Percentiles rank a stretch among this genome's conserved stretches.
Conservation (phyloP, 1,140 invertebrate species). For the Brachionus asplanchnoidis region DNA sequence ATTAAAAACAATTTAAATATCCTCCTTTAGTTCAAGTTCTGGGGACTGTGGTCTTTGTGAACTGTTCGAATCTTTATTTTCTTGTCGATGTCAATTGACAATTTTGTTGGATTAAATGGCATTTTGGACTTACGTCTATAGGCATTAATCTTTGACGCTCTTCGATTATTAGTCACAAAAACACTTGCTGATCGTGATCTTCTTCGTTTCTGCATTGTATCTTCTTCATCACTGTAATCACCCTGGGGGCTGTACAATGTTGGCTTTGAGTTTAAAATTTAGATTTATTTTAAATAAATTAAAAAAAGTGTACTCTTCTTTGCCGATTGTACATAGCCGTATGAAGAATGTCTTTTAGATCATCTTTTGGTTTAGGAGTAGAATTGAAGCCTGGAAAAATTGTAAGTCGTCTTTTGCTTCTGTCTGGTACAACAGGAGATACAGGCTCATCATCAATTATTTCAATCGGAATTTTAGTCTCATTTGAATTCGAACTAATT, state of each 20-base stretch:
- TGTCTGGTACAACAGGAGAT: background rate
- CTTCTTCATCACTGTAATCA: background rate
- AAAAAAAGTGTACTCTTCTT: background rate
- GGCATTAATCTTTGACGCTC: background rate
- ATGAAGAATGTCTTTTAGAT: background rate
- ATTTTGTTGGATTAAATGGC: background rate
- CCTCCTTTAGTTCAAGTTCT: background rate
- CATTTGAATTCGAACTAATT: background rate
- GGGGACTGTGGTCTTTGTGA: background rate
- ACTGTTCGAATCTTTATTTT: background rate
- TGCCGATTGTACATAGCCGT: background rate
- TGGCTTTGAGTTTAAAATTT: background rate
- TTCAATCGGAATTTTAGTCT: background rate
- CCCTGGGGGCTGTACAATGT: background rate
- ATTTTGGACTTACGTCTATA: background rate
- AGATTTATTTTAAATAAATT: background rate
- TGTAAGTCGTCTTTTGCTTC: background rate
- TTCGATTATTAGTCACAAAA: background rate
- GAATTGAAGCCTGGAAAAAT: background rate
- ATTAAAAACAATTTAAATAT: background rate
- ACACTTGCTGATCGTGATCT: constrained; percentile 18
- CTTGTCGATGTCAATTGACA: background rate
- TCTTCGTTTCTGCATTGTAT: background rate
- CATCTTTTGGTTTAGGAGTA: background rate
- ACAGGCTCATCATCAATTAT: background rate